Base-by-base conservation (phyloP, 2,113 vertebrate species). In the Ochotona curzoniae region DNA sequence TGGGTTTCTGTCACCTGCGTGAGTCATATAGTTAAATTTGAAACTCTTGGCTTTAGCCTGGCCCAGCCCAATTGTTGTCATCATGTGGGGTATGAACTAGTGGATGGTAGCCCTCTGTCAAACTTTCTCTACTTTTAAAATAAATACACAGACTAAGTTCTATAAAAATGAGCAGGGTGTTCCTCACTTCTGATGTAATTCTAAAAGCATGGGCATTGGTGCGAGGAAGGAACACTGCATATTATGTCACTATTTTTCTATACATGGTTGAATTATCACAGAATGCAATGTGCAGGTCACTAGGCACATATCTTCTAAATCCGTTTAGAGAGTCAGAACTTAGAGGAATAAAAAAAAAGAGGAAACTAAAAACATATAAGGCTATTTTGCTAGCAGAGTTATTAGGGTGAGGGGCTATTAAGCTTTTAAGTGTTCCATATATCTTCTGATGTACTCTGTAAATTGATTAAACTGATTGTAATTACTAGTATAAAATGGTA, bases 391-490 rank as follows among this genome's bases (percentile, higher is more conserved):
- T 63, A 74, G 64, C 74, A 85, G 82, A 96, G 44, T 89, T 57
- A 83, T 80, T 82, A 85, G 30, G 69, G 2, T 85, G 26, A 67
- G 20, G 61, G n/a, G 5, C 47, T 57, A 30, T 86, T 71, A 61
- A 35, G 32, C 10, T 88, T 60, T 70, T 35, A 91, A 83, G 66
- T 74, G 51, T 67, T 78, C 44, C 66, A 86, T 78, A 26, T 28
- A 79, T 85, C 86, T 96, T 93, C 74, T 47, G 61, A 63, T 63
- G 66, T 35, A 32, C 38, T 47, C n/a, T 87, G 26, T 51, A 79
- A 86, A 93, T 82, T 96, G 75, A 90, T 91, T 86, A 81, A 85
- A 83, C 57, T 85, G 79, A 74, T 80, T 83, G 79, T 93, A 94
- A 79, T 94, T 47, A 44, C 47, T 83, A 35, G 18, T 85, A 66